phyloP scores from a whole-genome alignment of 2,888 invertebrate species.

The Exocentrus adspersus region DNA sequence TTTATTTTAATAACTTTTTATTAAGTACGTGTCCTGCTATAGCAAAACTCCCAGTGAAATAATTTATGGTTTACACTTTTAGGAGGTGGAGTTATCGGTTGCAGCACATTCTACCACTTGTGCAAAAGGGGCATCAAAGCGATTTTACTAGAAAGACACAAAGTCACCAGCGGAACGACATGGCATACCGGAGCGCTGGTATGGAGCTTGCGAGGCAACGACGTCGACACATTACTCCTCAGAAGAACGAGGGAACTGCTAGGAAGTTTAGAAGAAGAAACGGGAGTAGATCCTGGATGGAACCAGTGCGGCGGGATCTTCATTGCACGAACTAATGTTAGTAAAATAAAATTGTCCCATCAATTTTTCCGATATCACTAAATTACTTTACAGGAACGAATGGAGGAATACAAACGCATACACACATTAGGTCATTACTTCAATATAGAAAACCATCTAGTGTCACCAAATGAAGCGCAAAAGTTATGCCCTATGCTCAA shows the following conservation, averaged over 20 bases:
- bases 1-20: not conserved
- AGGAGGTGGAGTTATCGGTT: conserved; percentile 51
- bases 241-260: conserved; percentile 76
- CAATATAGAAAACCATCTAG: conserved; percentile 78
- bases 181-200: conserved; percentile 51
- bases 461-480: conserved; percentile 78
- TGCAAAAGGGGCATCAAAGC: conserved; percentile 48
- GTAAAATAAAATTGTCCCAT: conserved; percentile 10
- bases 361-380: too few species aligned
- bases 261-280: conserved; percentile 77
- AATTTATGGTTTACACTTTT: too few species aligned
- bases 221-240: conserved; percentile 84
- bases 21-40: too few species aligned
- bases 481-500: conserved; percentile 82
- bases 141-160: conserved; percentile 45
- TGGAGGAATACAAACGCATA: conserved; percentile 85
- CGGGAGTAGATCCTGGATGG: conserved; percentile 86
- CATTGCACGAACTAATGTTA: conserved; percentile 77
- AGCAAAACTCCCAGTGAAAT: too few species aligned
- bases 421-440: conserved; percentile 83
- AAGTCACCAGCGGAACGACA: conserved; percentile 49
- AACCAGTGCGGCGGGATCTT: conserved; percentile 91
- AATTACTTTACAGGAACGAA: conserved; percentile 69
- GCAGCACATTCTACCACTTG: conserved; percentile 49
- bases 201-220: conserved; percentile 77